Conservation (phyloP, 2,797 vertebrate genomes). For the Periophthalmus magnuspinnatus region DNA sequence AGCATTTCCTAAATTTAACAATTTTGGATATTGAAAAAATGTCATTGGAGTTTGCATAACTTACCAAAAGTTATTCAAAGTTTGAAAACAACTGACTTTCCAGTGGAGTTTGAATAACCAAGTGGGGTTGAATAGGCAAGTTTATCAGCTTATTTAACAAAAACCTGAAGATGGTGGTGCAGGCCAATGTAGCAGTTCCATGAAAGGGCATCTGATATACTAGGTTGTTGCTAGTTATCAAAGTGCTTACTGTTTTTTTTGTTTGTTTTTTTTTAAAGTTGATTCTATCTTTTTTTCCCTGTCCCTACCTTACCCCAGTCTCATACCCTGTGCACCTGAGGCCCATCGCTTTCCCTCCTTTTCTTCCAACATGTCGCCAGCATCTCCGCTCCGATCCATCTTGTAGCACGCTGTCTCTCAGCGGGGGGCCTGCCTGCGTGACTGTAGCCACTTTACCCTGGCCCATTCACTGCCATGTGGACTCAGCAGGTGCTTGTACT, state of each 20-base stretch:
- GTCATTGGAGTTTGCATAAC: constrained; percentile 2
- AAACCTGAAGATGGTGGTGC: neutral
- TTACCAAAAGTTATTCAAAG: neutral
- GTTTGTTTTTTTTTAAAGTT: neutral
- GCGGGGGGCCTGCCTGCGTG: constrained; percentile 70
- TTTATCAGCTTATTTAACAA: neutral
- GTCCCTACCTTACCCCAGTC: constrained; percentile 10
- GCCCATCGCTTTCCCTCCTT: constrained; percentile 25
- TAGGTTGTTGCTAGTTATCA: neutral
- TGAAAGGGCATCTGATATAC: neutral
- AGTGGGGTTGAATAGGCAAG: neutral
- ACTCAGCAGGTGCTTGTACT: constrained; percentile 65
- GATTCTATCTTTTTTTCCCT: constrained; percentile 5
- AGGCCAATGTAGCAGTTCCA: neutral
- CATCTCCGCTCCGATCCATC: constrained; percentile 61
- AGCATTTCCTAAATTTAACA: neutral
- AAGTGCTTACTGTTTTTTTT: neutral
- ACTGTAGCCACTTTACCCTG: constrained; percentile 62
- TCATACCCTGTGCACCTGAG: constrained; percentile 64
- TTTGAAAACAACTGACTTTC: neutral
- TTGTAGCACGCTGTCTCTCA: constrained; percentile 53
- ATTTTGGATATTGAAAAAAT: neutral
- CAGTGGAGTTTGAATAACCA: neutral
- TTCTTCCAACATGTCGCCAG: constrained; percentile 28
- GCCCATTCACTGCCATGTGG: constrained; percentile 66